phyloP scores from a whole-genome alignment of 2,888 invertebrate genomes.

The Heliconius sara region DNA sequence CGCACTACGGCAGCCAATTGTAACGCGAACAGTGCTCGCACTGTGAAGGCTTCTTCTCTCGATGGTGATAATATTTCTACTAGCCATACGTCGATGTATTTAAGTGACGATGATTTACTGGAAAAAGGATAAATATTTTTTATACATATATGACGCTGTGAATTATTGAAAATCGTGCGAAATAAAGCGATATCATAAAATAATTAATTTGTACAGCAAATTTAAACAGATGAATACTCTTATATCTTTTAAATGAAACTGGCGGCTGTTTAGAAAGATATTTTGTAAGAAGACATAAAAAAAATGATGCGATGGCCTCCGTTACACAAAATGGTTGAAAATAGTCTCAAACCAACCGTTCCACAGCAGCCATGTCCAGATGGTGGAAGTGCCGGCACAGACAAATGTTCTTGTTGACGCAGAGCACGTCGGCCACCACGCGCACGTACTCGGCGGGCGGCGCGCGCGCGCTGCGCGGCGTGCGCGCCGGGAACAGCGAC shows the following conservation, averaged over 20 bases:
- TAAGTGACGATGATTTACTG: constrained; percentile 76
- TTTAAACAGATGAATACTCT: too few species aligned
- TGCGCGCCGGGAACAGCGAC: constrained; percentile 60
- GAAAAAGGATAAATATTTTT: neutral
- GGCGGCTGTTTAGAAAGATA: too few species aligned
- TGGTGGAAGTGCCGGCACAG: constrained; percentile 95
- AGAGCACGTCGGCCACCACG: constrained; percentile 92
- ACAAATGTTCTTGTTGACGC: constrained; percentile 97
- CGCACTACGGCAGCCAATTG: constrained; percentile 98
- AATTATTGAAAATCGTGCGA: neutral
- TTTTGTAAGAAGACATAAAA: too few species aligned
- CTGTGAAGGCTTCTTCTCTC: constrained; percentile 92
- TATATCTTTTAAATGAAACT: too few species aligned
- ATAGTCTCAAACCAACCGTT: constrained; percentile 76
- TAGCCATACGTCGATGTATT: constrained; percentile 98
- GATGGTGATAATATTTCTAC: constrained; percentile 93
- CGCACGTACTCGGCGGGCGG: constrained; percentile 67
- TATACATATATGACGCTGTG: neutral
- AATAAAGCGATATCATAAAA: too few species aligned
- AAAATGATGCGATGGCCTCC: too few species aligned
- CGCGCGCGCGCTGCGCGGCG: constrained; percentile 51
- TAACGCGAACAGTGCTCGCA: constrained; percentile 96
- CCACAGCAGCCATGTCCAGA: constrained; percentile 90
- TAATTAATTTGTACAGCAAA: too few species aligned
- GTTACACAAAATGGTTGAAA: too few species aligned